Conservation (phyloP, 2,888 invertebrate genomes). For the Fabriciana adippe region DNA sequence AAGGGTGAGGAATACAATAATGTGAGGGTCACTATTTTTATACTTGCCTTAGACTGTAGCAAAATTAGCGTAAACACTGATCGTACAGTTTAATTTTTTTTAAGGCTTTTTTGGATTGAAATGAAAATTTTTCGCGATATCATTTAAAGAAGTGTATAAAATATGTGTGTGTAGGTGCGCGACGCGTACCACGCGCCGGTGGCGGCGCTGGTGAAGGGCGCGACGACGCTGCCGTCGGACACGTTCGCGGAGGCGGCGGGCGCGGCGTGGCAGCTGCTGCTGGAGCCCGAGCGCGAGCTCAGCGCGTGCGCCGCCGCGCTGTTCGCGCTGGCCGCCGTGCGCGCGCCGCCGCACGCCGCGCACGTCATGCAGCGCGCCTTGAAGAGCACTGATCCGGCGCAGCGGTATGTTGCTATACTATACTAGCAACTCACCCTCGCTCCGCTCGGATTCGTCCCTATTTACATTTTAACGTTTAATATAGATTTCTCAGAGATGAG, state of each 20-base stretch:
- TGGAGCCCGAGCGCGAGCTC: slow-evolving; percentile 95
- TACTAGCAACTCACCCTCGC: too few relatives aligned
- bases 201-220: slow-evolving; percentile 93
- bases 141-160: too few relatives aligned
- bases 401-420: slow-evolving; percentile 76
- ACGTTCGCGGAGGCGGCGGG: slow-evolving; percentile 93
- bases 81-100: too few relatives aligned
- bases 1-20: too few relatives aligned
- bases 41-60: too few relatives aligned
- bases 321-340: slow-evolving; percentile 96
- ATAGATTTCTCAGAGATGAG: too few relatives aligned
- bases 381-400: slow-evolving; percentile 90
- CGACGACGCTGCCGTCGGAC: slow-evolving; percentile 93
- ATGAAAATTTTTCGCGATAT: too few relatives aligned
- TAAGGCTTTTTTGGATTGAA: too few relatives aligned
- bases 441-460: too few relatives aligned
- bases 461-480: too few relatives aligned
- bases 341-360: slow-evolving; percentile 93
- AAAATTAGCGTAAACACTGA: too few relatives aligned
- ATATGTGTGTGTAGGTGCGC: slow-evolving; percentile 83
- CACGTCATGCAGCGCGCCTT: slow-evolving; percentile 94
- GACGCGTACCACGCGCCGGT: slow-evolving; percentile 95
- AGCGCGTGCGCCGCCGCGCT: slow-evolving; percentile 92
- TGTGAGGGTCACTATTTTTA: too few relatives aligned
- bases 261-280: slow-evolving; percentile 96